Evolutionary conservation across 37 sponge, comb jelly and placozoan species (phyloP), one percentile per base, ranked within the genome.

Genomic region (Chondrilla cf. caribensis): DNA sequence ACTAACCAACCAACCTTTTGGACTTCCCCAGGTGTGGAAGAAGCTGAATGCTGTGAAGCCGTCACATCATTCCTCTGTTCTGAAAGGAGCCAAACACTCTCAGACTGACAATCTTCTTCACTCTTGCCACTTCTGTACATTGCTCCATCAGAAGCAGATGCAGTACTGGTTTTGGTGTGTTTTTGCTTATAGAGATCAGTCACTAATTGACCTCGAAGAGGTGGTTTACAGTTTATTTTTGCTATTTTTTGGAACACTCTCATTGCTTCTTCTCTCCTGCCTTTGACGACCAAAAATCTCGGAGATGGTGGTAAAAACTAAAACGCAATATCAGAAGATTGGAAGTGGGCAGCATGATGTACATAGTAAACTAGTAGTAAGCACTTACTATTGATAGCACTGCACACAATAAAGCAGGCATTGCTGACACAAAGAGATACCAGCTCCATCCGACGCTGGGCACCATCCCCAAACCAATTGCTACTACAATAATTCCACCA

Each of bases 381-480:
- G 8, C 18, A 79, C 85, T 78, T 62, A 89, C 85, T 47, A 47
- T 47, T 7, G 78, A 75, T 60, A 91, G 82, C 0, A 87, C 21
- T 31, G 51, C 51, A 11, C 51, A 47, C 51, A 47, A 47, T 14
- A 47, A 47, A 11, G 51, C 51, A 6, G 90, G 86, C 68, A 79
- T 37, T 41, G 90, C 71, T 70, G 83, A 76, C 8, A 90, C 68
- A 3, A 79, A 86, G 17, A 90, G 62, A 37, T 86, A 90, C 81
- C 84, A 80, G 25, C 80, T 79, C 90, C 90, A 90, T 18, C 78
- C 70, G 17, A 47, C 51, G 6, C 9, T 11, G 6, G 51, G 51
- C 6, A 47, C 51, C 51, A 47, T 47, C 6, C 6, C 6, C 51
- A 47, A 47, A 47, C 51, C 51, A 47, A 47, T 47, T 6, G 51